A percentile compares a stretch with the other conserved stretches of the same genome.
Conservation (phyloP, 2,888 invertebrate genomes). For the Ophion obscuratus region DNA sequence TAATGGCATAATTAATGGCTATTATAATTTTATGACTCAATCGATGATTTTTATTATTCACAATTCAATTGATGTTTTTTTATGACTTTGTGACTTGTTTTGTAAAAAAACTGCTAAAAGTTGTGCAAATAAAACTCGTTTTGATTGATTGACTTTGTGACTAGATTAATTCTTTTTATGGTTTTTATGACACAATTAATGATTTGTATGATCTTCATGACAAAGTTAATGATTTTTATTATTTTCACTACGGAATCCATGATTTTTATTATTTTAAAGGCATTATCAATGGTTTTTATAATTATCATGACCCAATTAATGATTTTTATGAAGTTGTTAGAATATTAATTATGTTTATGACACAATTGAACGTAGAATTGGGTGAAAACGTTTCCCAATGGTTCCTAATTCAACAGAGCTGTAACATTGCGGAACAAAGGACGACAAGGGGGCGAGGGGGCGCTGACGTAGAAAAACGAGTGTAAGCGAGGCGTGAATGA, state of each 20-base stretch:
- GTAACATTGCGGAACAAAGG: not conserved
- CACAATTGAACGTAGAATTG: not conserved
- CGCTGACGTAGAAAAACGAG: slow-evolving; percentile 4
- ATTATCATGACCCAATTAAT: not conserved
- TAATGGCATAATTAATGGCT: too few relatives aligned
- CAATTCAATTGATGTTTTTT: too few relatives aligned
- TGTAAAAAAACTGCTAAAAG: too few relatives aligned
- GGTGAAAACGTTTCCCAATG: not conserved
- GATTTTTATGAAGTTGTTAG: not conserved
- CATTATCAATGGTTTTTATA: not conserved
- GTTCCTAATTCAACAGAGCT: not conserved
- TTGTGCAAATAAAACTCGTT: too few relatives aligned
- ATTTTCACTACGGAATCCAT: not conserved
- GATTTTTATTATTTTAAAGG: not conserved
- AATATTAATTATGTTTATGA: not conserved
- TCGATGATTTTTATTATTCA: too few relatives aligned
- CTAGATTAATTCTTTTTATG: too few relatives aligned
- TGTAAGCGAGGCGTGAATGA: slow-evolving; percentile 22
- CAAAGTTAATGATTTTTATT: too few relatives aligned
- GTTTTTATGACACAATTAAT: too few relatives aligned
- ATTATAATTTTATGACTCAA: too few relatives aligned
- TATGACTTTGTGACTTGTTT: too few relatives aligned
- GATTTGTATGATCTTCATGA: too few relatives aligned
- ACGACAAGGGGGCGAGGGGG: not conserved
- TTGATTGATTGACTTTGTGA: too few relatives aligned